phyloP scores from a whole-genome alignment of 2,113 vertebrate species.

The Vulpes ferrilata region DNA sequence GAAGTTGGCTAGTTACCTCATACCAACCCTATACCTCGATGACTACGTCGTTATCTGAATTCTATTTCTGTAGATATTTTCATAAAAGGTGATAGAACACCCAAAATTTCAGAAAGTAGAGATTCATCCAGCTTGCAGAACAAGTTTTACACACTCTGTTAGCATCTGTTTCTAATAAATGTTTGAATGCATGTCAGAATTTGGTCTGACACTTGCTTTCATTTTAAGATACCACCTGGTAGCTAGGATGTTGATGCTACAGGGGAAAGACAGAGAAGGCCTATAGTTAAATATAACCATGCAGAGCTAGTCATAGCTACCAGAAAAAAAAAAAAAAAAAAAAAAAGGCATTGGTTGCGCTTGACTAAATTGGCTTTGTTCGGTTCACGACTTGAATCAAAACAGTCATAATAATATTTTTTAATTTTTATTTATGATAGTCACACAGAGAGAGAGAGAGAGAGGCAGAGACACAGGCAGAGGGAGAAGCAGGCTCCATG shows the following conservation, averaged over 20 bases:
- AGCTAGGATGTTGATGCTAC: not conserved
- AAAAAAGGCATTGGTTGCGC: not conserved
- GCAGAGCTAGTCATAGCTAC: not conserved
- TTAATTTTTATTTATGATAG: not conserved
- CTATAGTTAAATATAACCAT: not conserved
- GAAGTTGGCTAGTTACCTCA: not conserved
- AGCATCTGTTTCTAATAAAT: slow-evolving; percentile 14
- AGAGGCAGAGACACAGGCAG: too few relatives aligned
- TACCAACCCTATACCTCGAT: not conserved
- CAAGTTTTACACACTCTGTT: not conserved
- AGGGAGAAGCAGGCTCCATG: too few relatives aligned
- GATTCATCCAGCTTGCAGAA: not conserved
- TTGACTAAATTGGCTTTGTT: not conserved
- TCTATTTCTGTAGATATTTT: not conserved
- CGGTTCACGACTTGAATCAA: not conserved
- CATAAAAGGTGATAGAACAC: not conserved
- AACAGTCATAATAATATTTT: not conserved
- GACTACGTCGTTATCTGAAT: not conserved
- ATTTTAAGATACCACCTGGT: not conserved
- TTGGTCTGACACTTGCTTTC: not conserved
- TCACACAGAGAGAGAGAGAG: too few relatives aligned
- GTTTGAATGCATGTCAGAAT: not conserved
- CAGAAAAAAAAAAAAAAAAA: not conserved
- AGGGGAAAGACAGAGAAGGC: not conserved
- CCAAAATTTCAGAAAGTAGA: not conserved